Base-by-base conservation (phyloP, 1,140 invertebrate genomes). In the Calycopis cecrops region DNA sequence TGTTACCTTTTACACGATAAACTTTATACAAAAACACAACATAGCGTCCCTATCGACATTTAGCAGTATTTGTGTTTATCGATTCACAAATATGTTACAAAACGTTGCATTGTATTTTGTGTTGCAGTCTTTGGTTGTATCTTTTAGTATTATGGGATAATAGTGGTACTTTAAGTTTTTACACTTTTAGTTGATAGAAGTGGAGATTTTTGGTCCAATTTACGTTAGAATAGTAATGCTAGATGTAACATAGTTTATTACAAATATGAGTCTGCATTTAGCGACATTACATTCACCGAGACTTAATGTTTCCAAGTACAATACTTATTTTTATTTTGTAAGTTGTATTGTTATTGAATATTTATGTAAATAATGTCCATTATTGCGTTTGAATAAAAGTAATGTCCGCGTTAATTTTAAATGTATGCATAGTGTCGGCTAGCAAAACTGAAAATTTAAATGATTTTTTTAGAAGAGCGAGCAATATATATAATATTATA, bases 141-240 rank as follows among this genome's bases (percentile, higher is more conserved):
- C 44, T 16, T 56, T 37, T 57, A 59, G 53, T 65, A 64, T 58
- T 60, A 58, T 58, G 42, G 57, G 68, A 60, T 55, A 48, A 21
- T 18, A 48, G 60, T 57, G 60, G 63, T 65, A 60, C 62, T 67
- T 60, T 52, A 59, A 59, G 63, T 66, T 62, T 59, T 59, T 60
- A 59, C 60, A 58, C 49, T 61, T 65, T 63, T 57, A 50, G 60
- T 65, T 65, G 59, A 62, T 52, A 60, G 52, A 53, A 40, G 52
- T 34, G 58, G 63, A 65, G 60, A 67, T 65, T 57, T 62, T 67
- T 65, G 69, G 64, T 71, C 69, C 69, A 71, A 71, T 69, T 64
- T 71, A 64, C 58, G 56, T 71, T 68, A 64, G 57, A 60, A 62
- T 67, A 67, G 55, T 51, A 40, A 62, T 57, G 37, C 42, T 67